phyloP scores from a whole-genome alignment of 1,140 invertebrate species.

The Drosophila athabasca region DNA sequence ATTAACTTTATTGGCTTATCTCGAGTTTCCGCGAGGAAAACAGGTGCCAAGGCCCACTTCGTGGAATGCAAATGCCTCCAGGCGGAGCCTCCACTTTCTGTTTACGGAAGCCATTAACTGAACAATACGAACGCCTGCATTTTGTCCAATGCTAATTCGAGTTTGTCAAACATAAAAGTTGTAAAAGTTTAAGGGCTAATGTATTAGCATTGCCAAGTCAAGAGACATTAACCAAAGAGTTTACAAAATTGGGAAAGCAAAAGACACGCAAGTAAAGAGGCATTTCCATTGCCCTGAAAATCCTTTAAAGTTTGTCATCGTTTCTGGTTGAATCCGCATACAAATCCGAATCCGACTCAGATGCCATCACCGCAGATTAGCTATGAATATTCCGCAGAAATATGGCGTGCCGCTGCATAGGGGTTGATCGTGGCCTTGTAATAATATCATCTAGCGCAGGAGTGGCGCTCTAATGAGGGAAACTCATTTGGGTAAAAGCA shows the following conservation, averaged over 20 bases:
- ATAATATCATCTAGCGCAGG: conserved; percentile 39
- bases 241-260: too few relatives aligned
- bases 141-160: conserved; percentile 31
- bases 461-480: conserved; percentile 67
- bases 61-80: conserved; percentile 12
- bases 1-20: conserved; percentile 40
- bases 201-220: too few relatives aligned
- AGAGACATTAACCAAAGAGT: too few relatives aligned
- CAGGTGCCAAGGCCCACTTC: neutral
- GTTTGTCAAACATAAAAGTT: conserved; percentile 10
- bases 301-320: too few relatives aligned
- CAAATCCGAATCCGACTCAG: too few relatives aligned
- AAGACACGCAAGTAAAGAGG: too few relatives aligned
- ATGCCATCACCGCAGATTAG: too few relatives aligned
- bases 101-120: conserved; percentile 33
- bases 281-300: too few relatives aligned
- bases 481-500: conserved; percentile 81
- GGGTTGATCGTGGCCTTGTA: neutral
- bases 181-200: neutral
- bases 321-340: too few relatives aligned
- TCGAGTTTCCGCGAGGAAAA: neutral
- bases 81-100: neutral
- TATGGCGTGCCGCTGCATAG: too few relatives aligned
- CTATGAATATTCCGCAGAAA: too few relatives aligned
- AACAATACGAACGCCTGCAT: conserved; percentile 10